phyloP scores from a whole-genome alignment of 2,888 invertebrate genomes.

The Folsomia candida region DNA sequence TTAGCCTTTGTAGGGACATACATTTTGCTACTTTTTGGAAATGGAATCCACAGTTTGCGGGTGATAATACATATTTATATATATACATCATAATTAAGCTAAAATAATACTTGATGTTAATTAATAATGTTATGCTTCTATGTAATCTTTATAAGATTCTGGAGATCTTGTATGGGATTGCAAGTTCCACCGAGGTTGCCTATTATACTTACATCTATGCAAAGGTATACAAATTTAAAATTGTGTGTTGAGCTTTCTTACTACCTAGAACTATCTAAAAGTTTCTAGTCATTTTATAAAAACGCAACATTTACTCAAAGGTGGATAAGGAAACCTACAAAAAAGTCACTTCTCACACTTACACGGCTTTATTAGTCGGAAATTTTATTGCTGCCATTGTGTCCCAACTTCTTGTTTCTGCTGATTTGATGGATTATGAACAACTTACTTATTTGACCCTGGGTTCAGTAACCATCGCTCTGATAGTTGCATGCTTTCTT shows the following conservation, averaged over 20 bases:
- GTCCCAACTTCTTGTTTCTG: conserved; percentile 75
- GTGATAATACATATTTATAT: not conserved
- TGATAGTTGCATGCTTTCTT: conserved; percentile 69
- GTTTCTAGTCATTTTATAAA: no score
- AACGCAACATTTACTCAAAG: no score
- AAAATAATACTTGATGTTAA: no score
- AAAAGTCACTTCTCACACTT: conserved; percentile 78
- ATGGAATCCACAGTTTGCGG: conserved; percentile 28
- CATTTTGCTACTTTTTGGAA: conserved; percentile 69
- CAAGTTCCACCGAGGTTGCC: conserved; percentile 85
- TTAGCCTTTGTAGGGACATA: conserved; percentile 71
- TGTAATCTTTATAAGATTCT: no score
- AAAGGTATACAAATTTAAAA: no score
- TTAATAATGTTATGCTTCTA: conserved; percentile 9
- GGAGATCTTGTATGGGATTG: conserved; percentile 77
- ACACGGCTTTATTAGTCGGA: conserved; percentile 76
- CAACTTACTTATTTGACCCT: conserved; percentile 78
- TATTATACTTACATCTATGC: conserved; percentile 93
- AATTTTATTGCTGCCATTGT: conserved; percentile 73
- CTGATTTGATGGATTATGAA: conserved; percentile 65
- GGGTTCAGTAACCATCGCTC: conserved; percentile 67
- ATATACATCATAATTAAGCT: not conserved
- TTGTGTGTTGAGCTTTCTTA: no score
- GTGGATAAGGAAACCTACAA: conserved; percentile 73
- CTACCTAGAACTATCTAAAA: no score